Evolutionary conservation across 2,888 invertebrate species (phyloP).

Genomic region (Drosophila formosana): DNA sequence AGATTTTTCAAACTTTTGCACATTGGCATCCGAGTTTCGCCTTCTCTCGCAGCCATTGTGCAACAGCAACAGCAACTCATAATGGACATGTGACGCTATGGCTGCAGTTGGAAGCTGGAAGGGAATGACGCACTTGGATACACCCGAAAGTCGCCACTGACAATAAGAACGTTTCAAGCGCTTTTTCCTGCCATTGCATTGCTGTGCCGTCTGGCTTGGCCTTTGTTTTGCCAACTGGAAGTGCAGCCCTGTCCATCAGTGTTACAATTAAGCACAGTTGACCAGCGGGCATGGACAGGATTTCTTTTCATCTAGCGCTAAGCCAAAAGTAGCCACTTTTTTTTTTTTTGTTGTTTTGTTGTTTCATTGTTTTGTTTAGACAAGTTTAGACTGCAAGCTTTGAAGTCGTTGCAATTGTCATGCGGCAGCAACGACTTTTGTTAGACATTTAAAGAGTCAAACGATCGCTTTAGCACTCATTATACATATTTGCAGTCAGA

Average conservation of each 20-base stretch:
- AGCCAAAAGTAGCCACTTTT: conserved; percentile 11
- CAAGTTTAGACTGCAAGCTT: conserved; percentile 45
- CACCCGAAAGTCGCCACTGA: conserved; percentile 32
- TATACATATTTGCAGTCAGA: not conserved
- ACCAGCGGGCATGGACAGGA: conserved; percentile 38
- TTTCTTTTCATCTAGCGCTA: conserved; percentile 33
- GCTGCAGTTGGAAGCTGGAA: not conserved
- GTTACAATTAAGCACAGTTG: conserved; percentile 60
- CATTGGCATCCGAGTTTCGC: conserved; percentile 69
- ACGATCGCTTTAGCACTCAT: conserved; percentile 2
- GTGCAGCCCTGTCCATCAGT: conserved; percentile 55
- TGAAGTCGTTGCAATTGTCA: conserved; percentile 23
- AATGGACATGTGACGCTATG: conserved; percentile 58
- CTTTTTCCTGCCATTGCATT: conserved; percentile 37
- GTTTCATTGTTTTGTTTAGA: conserved; percentile 23
- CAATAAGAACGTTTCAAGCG: conserved; percentile 66
- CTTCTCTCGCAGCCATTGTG: conserved; percentile 51
- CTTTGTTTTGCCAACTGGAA: conserved; percentile 59
- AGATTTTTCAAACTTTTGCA: conserved; percentile 73
- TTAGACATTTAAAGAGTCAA: conserved; percentile 18
- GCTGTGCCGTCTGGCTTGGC: conserved; percentile 35
- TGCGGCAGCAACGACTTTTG: not conserved
- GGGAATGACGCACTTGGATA: not conserved
- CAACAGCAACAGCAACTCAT: conserved; percentile 42
- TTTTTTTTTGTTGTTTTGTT: not conserved